A percentile compares a stretch with the other conserved stretches of the same genome.
These are phyloP conservation scores for Coleophora deauratella DNA, from an alignment of 2,888 invertebrate species.

Conservation along the genomic window DNA sequence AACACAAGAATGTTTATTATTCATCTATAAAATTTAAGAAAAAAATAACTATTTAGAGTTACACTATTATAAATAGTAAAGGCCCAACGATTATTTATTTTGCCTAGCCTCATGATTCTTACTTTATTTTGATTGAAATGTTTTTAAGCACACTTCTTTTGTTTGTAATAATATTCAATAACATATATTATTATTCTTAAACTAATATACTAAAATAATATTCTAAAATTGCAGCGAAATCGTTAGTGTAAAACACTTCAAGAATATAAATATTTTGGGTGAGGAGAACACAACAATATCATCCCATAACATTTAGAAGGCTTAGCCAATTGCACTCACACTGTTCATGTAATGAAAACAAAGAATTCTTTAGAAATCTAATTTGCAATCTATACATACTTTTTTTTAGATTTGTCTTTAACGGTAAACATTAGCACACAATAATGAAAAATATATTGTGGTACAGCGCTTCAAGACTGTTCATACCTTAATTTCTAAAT, in stretches of 20 bases:
- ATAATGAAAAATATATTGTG: constrained; percentile 35
- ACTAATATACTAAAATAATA: constrained; percentile 9
- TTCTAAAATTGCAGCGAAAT: constrained; percentile 47
- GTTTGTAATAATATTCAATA: constrained; percentile 24
- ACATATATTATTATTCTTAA: constrained; percentile 15
- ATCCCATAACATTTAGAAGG: constrained; percentile 53
- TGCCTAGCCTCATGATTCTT: constrained; percentile 42
- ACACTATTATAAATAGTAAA: background rate
- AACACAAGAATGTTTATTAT: constrained; percentile 32
- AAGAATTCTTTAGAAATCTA: constrained; percentile 33
- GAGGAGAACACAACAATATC: constrained; percentile 47
- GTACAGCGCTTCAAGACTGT: constrained; percentile 39
- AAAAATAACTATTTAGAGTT: constrained; percentile 15
- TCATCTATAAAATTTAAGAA: constrained; percentile 28
- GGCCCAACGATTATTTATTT: constrained; percentile 9
- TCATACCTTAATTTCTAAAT: constrained; percentile 15
- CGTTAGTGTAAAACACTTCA: constrained; percentile 57
- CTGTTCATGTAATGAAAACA: constrained; percentile 31
- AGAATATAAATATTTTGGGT: constrained; percentile 51
- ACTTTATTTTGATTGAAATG: constrained; percentile 18
- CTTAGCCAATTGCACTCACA: constrained; percentile 65
- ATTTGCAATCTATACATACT: constrained; percentile 18
- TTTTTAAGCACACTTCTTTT: constrained; percentile 6
- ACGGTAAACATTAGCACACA: constrained; percentile 37
- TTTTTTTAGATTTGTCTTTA: constrained; percentile 36